Conservation (phyloP, 2,797 vertebrate genomes). For the Liasis olivaceus region DNA sequence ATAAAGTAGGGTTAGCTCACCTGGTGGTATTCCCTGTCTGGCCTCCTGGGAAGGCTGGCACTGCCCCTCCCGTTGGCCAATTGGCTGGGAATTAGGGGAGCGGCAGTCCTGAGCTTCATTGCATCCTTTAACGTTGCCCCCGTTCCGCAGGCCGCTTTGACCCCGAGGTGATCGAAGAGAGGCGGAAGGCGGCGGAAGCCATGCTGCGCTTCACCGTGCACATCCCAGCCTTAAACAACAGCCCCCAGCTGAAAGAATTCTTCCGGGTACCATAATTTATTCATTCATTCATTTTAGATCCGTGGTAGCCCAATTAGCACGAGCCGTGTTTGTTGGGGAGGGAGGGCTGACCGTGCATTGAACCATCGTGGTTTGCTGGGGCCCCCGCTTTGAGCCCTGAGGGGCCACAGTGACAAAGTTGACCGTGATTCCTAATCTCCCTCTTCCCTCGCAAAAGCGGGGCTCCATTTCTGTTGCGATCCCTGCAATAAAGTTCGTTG, state of each 20-base stretch:
- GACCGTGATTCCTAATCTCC: neutral
- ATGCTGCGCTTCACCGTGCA: constrained; percentile 82
- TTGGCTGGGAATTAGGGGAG: too few relatives aligned
- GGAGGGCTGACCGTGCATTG: neutral
- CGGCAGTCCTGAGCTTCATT: too few relatives aligned
- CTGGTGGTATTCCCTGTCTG: too few relatives aligned
- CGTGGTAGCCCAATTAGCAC: neutral
- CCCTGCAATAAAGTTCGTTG: too few relatives aligned
- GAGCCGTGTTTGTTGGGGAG: neutral
- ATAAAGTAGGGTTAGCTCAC: too few relatives aligned
- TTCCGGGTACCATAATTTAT: constrained; percentile 77
- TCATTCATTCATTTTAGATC: neutral
- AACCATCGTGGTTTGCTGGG: neutral
- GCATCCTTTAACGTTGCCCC: too few relatives aligned
- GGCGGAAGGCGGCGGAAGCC: constrained; percentile 82
- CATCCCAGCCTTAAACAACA: constrained; percentile 90
- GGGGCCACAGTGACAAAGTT: neutral
- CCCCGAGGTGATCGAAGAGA: constrained; percentile 87
- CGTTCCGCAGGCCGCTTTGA: constrained; percentile 85
- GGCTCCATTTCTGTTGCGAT: too few relatives aligned
- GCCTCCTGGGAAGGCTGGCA: too few relatives aligned
- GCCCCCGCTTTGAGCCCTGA: neutral
- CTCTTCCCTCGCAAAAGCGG: too few relatives aligned
- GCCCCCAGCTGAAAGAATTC: constrained; percentile 91
- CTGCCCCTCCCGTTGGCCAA: too few relatives aligned